A percentile compares a stretch with the other conserved stretches of the same genome.
These are phyloP conservation scores for Thecophora atra DNA, from an alignment of 2,888 invertebrate species.

Conservation along the genomic window DNA sequence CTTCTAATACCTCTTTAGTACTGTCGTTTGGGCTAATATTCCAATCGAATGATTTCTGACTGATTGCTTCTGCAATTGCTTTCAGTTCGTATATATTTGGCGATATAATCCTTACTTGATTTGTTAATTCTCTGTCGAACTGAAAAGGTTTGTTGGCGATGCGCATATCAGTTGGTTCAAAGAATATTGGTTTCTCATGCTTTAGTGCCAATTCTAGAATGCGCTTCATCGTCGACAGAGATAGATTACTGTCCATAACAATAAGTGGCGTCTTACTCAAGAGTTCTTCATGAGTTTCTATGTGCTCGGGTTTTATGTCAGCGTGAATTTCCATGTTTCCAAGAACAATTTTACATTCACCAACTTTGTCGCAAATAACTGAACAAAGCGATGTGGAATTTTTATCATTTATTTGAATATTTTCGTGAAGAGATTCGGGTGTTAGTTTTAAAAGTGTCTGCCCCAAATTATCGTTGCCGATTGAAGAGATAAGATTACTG, in stretches of 20 bases:
- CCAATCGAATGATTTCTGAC: constrained; percentile 43
- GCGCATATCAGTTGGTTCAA: constrained; percentile 86
- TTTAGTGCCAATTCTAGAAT: constrained; percentile 72
- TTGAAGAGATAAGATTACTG: constrained; percentile 77
- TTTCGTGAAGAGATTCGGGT: constrained; percentile 57
- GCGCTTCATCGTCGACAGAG: constrained; percentile 73
- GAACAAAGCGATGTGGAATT: constrained; percentile 77
- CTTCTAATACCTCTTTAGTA: constrained; percentile 45
- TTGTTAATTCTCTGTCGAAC: constrained; percentile 49
- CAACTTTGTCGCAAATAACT: constrained; percentile 76
- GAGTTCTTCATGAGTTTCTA: constrained; percentile 70
- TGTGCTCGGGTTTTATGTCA: constrained; percentile 74
- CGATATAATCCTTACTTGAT: constrained; percentile 71
- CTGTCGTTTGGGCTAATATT: constrained; percentile 30
- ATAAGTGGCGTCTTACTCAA: constrained; percentile 77
- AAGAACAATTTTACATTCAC: constrained; percentile 82
- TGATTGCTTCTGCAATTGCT: constrained; percentile 71
- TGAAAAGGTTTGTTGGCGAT: constrained; percentile 79
- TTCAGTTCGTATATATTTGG: constrained; percentile 84
- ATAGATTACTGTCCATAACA: constrained; percentile 86
- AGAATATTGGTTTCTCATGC: constrained; percentile 82
- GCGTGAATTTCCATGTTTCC: constrained; percentile 87
- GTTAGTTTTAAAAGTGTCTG: constrained; percentile 61
- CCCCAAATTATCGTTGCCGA: constrained; percentile 77
- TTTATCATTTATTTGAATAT: constrained; percentile 55